Evolutionary conservation across 2,113 vertebrate species (phyloP).

Genomic region (Phoxinus phoxinus): DNA sequence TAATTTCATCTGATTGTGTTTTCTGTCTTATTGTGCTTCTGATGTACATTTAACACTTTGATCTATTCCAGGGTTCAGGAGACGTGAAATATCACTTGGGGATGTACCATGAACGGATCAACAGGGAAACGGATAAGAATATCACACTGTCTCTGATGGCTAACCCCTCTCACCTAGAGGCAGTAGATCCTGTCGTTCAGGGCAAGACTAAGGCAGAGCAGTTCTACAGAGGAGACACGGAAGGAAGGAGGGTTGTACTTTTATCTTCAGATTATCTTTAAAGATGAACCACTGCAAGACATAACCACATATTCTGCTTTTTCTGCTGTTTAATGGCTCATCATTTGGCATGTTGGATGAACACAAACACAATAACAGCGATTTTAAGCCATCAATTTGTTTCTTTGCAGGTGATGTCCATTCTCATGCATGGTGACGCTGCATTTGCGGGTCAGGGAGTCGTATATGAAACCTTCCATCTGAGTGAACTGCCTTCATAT

Average conservation of each 20-base stretch:
- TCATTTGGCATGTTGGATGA: background rate
- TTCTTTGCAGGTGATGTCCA: conserved; percentile 88
- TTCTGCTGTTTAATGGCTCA: background rate
- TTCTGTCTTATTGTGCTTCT: background rate
- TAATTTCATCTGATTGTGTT: conserved; percentile 3
- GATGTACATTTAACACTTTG: background rate
- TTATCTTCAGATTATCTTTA: conserved; percentile 3
- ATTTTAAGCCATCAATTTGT: background rate
- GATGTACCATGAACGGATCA: conserved; percentile 92
- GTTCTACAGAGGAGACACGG: conserved; percentile 85
- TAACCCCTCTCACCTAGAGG: conserved; percentile 91
- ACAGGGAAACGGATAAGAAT: conserved; percentile 86
- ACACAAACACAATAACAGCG: background rate
- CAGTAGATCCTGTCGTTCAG: conserved; percentile 85
- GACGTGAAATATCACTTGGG: conserved; percentile 94
- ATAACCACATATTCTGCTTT: background rate
- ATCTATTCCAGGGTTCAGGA: conserved; percentile 81
- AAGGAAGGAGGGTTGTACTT: conserved; percentile 81
- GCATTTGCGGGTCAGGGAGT: conserved; percentile 92
- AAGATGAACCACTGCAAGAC: background rate
- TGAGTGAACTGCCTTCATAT: conserved; percentile 91
- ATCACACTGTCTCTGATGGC: conserved; percentile 90
- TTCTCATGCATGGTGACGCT: conserved; percentile 89
- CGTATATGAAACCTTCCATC: conserved; percentile 91
- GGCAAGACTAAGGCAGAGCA: conserved; percentile 89